Evolutionary conservation across 2,113 vertebrate species (phyloP).

Genomic region (Corvus moneduloides): DNA sequence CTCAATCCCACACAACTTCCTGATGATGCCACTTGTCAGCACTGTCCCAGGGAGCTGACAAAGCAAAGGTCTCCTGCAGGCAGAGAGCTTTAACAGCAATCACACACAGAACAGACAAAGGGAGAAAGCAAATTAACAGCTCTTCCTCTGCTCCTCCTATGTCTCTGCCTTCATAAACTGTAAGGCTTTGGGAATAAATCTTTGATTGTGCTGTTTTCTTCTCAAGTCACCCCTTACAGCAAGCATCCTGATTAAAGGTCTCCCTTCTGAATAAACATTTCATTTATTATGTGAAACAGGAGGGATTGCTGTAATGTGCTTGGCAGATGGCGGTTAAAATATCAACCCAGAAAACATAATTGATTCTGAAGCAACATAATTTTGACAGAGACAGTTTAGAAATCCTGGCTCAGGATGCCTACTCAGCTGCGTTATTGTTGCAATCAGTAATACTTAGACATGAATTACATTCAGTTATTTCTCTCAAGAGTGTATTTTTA

Average conservation of each 20-base stretch:
- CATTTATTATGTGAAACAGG: background rate
- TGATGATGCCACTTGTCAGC: background rate
- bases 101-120: background rate
- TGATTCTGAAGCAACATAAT: background rate
- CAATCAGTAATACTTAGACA: background rate
- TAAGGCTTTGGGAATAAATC: background rate
- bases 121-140: background rate
- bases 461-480: background rate
- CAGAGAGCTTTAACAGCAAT: background rate
- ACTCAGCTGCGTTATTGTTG: background rate
- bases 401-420: background rate
- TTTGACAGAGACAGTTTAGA: background rate
- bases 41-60: background rate
- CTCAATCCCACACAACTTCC: background rate
- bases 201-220: background rate
- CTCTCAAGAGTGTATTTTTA: slow-evolving; percentile 24
- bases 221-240: background rate
- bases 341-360: background rate
- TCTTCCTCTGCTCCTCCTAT: background rate
- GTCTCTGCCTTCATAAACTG: background rate
- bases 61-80: background rate
- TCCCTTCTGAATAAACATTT: background rate
- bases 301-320: background rate
- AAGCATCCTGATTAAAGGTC: background rate
- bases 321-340: background rate